phyloP scores from a whole-genome alignment of 2,888 invertebrate genomes.

The Perizoma flavofasciatum region DNA sequence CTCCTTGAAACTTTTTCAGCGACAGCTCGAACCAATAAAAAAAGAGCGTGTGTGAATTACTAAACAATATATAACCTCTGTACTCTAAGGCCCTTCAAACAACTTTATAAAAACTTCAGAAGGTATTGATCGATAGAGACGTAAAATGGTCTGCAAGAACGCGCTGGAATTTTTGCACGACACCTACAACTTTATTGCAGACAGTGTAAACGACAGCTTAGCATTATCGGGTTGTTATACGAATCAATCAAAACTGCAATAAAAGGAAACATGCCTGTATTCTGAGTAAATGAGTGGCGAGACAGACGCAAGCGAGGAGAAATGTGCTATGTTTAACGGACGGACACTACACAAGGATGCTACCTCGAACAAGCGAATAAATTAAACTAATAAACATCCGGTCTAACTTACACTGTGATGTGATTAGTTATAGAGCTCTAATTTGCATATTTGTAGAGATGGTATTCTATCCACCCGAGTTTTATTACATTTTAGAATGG shows the following conservation, averaged over 20 bases:
- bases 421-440: constrained; percentile 5
- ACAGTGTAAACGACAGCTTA: constrained; percentile 16
- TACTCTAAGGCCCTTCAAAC: constrained; percentile 1
- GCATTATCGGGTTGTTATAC: constrained; percentile 21
- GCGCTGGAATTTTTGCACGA: constrained; percentile 4
- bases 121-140: constrained; percentile 9
- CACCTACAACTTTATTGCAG: constrained; percentile 8
- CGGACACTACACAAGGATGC: constrained; percentile 22
- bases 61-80: constrained; percentile 7
- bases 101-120: constrained; percentile 2
- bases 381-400: constrained; percentile 21
- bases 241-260: constrained; percentile 36
- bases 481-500: no score
- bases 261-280: constrained; percentile 34
- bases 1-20: constrained; percentile 1
- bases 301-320: constrained; percentile 50
- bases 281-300: constrained; percentile 42
- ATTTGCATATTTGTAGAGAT: constrained; percentile 3
- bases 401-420: constrained; percentile 1
- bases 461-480: neutral
- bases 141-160: constrained; percentile 18
- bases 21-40: constrained; percentile 7
- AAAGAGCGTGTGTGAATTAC: constrained; percentile 3
- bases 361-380: constrained; percentile 18
- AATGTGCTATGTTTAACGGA: constrained; percentile 46